phyloP scores from a whole-genome alignment of 2,113 vertebrate genomes.

The Oxygymnocypris stewartii region DNA sequence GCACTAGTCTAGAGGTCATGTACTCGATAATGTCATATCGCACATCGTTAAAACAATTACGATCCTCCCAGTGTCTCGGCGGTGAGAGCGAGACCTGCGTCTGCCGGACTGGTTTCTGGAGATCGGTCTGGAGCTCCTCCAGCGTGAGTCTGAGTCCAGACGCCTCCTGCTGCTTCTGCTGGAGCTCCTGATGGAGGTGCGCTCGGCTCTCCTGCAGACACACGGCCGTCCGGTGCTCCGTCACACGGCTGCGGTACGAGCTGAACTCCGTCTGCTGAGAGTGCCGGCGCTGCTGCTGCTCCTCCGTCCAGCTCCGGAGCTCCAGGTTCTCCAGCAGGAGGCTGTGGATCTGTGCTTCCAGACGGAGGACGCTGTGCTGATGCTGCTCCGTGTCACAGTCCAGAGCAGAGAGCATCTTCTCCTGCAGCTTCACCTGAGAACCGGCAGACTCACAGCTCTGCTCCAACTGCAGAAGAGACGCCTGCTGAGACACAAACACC shows the following conservation, averaged over 20 bases:
- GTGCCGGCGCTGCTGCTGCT: conserved; percentile 56
- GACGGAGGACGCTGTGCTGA: conserved; percentile 20
- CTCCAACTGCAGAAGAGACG: conserved; percentile 57
- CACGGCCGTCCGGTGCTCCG: conserved; percentile 59
- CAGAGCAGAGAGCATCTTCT: conserved; percentile 51
- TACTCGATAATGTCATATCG: too few species aligned
- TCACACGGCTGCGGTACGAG: conserved; percentile 66
- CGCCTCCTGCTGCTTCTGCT: conserved; percentile 61
- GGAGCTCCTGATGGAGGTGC: conserved; percentile 57
- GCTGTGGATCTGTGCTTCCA: conserved; percentile 45
- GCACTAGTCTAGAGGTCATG: too few species aligned
- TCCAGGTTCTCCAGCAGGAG: conserved; percentile 56
- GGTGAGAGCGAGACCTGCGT: conserved; percentile 62
- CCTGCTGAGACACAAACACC: conserved; percentile 36
- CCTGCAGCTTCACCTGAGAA: conserved; percentile 55
- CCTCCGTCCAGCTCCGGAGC: conserved; percentile 49
- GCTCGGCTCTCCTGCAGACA: conserved; percentile 50
- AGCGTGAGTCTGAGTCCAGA: conserved; percentile 55
- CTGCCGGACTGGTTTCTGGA: conserved; percentile 63
- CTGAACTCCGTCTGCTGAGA: conserved; percentile 40
- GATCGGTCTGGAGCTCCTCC: conserved; percentile 62
- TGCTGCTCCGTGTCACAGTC: conserved; percentile 58
- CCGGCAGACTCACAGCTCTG: conserved; percentile 44
- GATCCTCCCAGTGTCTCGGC: neutral
- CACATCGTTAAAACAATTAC: too few species aligned